Evolutionary conservation across 2,888 invertebrate species (phyloP), one percentile per base, ranked within the genome.

Genomic region (Ochropleura leucogaster): DNA sequence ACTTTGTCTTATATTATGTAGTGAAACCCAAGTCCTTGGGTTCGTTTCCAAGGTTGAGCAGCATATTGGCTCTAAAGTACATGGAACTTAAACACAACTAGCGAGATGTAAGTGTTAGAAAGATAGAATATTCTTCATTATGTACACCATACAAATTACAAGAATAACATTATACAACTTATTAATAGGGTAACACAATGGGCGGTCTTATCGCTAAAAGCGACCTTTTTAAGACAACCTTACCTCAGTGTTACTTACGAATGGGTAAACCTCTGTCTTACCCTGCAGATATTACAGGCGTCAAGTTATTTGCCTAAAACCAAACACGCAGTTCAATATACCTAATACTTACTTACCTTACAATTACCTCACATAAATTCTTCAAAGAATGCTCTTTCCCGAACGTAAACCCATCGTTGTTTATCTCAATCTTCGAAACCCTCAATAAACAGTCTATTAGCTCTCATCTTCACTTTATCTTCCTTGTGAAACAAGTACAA

Each of bases 401-500:
- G 51, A 18, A 7, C 18, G n/a, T 20, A 16, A 40, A 40, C 59
- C 59, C 40, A 40, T 59, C 42, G 42, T 44, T 55, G 20, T 67
- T 47, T 49, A 72, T 63, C 46, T 20, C 44, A 76, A 62, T 76
- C n/a, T 49, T 63, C 14, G 18, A 46, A 30, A 40, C 62, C 12
- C 20, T 55, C 47, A 64, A 63, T 71, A 66, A 66, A 65, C 51
- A 57, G 20, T 60, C 53, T 12, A 68, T 72, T 78, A 40, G 14
- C 44, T 20, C 18, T 20, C 14, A n/a, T 20, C 67, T 42, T 42
- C 18, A 65, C 47, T 72, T 44, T 64, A 53, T 72, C 47, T 55
- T 46, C n/a, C 0, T 40, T 72, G 20, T 57, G 68, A 30, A 53
- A 57, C 44, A 60, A 60, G 55, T 79, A 79, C 60, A 55, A 66